Percentiles rank a stretch among this genome's conserved stretches.
Evolutionary conservation across 2,113 vertebrate species (phyloP).

Genomic region (Okapia johnstoni): DNA sequence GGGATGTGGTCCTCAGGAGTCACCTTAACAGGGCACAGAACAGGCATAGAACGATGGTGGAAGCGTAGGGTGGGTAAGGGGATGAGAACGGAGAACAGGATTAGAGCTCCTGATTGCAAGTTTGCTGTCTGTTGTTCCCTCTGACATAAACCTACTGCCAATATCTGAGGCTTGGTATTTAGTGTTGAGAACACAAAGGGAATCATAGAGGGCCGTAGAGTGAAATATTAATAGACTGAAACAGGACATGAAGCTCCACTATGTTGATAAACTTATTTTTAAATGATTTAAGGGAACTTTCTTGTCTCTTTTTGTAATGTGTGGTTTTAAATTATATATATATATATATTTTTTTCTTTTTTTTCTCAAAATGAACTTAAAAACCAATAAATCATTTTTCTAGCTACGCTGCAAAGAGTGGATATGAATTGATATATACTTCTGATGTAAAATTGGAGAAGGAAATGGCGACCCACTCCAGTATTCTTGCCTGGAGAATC

Average conservation of each 20-base stretch:
- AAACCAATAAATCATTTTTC: background rate
- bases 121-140: fast-evolving
- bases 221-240: background rate
- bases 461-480: no score
- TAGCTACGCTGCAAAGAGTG: background rate
- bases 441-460: background rate
- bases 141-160: background rate
- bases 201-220: fast-evolving
- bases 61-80: fast-evolving
- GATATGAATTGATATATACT: background rate
- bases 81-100: fast-evolving
- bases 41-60: background rate
- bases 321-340: background rate
- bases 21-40: background rate
- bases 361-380: background rate
- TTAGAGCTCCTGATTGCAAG: fast-evolving
- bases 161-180: background rate
- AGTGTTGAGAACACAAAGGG: no score
- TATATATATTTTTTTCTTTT: background rate
- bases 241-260: fast-evolving
- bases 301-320: background rate
- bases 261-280: background rate
- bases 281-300: background rate
- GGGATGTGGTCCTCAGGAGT: background rate
- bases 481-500: no score